Evolutionary conservation across 2,113 vertebrate genomes (phyloP).

Genomic region (Dasyprocta punctata): DNA sequence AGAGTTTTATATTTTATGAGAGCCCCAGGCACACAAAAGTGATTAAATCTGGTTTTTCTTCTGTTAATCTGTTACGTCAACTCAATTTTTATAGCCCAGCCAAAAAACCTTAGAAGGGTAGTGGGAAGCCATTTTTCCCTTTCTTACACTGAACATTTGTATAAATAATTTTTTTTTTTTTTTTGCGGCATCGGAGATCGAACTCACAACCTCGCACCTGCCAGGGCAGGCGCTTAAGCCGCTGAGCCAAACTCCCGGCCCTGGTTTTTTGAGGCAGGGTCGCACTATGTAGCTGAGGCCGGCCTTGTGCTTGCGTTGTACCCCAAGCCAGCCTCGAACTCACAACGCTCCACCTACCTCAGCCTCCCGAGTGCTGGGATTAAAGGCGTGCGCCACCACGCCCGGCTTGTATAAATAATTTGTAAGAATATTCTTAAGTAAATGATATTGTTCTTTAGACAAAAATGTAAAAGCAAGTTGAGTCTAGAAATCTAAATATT

Average conservation of each 20-base stretch:
- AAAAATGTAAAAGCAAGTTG: constrained; percentile 25
- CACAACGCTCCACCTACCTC: too few relatives aligned
- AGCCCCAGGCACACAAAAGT: background rate
- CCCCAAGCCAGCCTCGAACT: too few relatives aligned
- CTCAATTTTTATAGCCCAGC: background rate
- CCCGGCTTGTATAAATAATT: constrained; percentile 46
- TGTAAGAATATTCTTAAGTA: constrained; percentile 6
- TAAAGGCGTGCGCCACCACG: too few relatives aligned
- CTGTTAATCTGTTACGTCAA: background rate
- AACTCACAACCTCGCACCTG: too few relatives aligned
- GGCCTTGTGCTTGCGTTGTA: too few relatives aligned
- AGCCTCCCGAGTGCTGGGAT: too few relatives aligned
- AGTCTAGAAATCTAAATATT: constrained; percentile 13
- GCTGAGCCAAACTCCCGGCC: too few relatives aligned
- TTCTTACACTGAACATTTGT: background rate
- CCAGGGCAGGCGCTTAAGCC: too few relatives aligned
- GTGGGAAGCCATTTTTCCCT: background rate
- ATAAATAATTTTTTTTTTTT: constrained; percentile 46
- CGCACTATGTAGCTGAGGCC: too few relatives aligned
- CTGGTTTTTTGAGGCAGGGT: too few relatives aligned
- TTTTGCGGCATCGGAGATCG: too few relatives aligned
- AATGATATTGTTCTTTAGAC: constrained; percentile 6
- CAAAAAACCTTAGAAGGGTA: background rate
- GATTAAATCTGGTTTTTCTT: background rate
- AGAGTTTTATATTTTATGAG: background rate